Percentiles rank a stretch among this genome's conserved stretches.
Evolutionary conservation across 1,140 invertebrate genomes (phyloP).

Genomic region (Drosophila repletoides): DNA sequence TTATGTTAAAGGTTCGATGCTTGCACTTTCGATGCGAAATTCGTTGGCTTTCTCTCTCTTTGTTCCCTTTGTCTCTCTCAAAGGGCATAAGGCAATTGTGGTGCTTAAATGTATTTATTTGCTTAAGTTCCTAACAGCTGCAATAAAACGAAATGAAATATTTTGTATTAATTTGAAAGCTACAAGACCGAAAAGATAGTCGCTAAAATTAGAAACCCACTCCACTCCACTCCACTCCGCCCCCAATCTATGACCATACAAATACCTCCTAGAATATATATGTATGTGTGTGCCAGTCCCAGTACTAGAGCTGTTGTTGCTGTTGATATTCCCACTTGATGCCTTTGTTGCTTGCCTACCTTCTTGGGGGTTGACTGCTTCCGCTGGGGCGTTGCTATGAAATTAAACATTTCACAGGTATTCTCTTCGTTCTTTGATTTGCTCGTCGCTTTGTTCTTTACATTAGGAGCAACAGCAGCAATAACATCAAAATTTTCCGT

Average conservation of each 20-base stretch:
- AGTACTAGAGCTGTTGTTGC: slow-evolving; percentile 16
- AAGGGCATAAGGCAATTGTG: slow-evolving; percentile 70
- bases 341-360: slow-evolving; percentile 39
- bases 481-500: slow-evolving; percentile 17
- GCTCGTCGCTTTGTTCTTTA: slow-evolving; percentile 60
- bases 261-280: neutral
- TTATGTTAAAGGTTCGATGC: slow-evolving; percentile 17
- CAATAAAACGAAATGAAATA: slow-evolving; percentile 30
- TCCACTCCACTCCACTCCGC: neutral
- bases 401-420: slow-evolving; percentile 82
- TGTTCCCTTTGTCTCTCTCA: no score
- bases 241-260: neutral
- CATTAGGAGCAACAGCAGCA: slow-evolving; percentile 32
- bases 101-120: slow-evolving; percentile 49
- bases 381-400: slow-evolving; percentile 79
- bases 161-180: neutral
- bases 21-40: slow-evolving; percentile 58
- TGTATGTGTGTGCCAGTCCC: neutral
- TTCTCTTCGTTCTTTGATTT: slow-evolving; percentile 75
- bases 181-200: neutral
- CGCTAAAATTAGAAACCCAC: slow-evolving; percentile 22
- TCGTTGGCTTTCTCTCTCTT: slow-evolving; percentile 34
- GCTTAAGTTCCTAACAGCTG: slow-evolving; percentile 50
- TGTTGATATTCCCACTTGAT: slow-evolving; percentile 22
- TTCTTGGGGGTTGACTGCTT: slow-evolving; percentile 45